Conservation (phyloP, 2,888 invertebrate species). For the Drosophila pseudotalamancana region DNA sequence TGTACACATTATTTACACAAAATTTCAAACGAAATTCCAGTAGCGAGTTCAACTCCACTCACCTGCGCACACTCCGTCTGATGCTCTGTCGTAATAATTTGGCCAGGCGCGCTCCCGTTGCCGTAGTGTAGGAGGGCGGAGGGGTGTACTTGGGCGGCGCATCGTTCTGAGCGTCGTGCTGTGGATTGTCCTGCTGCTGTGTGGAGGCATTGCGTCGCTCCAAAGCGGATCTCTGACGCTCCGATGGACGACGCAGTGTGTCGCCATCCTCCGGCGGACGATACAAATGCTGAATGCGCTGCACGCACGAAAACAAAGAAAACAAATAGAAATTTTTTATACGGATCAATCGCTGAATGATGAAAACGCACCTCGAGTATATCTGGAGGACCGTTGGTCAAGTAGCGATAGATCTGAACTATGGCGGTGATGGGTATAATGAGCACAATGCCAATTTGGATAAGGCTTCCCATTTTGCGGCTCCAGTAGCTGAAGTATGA, state of each 20-base stretch:
- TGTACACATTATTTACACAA: conserved; percentile 13
- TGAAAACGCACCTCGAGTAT: conserved; percentile 90
- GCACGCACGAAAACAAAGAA: conserved; percentile 66
- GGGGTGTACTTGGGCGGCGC: conserved; percentile 97
- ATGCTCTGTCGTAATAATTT: conserved; percentile 91
- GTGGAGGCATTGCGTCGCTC: conserved; percentile 51
- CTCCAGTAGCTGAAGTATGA: conserved; percentile 93
- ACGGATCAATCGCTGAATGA: background rate
- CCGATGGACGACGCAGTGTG: conserved; percentile 74
- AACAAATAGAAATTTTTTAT: background rate
- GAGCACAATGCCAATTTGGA: conserved; percentile 91
- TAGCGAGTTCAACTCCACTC: background rate
- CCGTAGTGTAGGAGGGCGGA: conserved; percentile 96
- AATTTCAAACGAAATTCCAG: background rate
- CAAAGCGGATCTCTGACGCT: conserved; percentile 48
- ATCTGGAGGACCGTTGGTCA: conserved; percentile 93
- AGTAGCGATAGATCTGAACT: conserved; percentile 89
- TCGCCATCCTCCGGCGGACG: conserved; percentile 87
- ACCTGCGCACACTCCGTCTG: conserved; percentile 90
- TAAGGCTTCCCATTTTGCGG: conserved; percentile 90
- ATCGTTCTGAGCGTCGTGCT: conserved; percentile 85
- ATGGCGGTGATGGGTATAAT: conserved; percentile 87
- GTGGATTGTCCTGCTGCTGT: conserved; percentile 41
- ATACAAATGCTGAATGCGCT: conserved; percentile 94
- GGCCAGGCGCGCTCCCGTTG: conserved; percentile 93